phyloP scores from a whole-genome alignment of 2,888 invertebrate genomes.

The Scaptomyza polygonia region DNA sequence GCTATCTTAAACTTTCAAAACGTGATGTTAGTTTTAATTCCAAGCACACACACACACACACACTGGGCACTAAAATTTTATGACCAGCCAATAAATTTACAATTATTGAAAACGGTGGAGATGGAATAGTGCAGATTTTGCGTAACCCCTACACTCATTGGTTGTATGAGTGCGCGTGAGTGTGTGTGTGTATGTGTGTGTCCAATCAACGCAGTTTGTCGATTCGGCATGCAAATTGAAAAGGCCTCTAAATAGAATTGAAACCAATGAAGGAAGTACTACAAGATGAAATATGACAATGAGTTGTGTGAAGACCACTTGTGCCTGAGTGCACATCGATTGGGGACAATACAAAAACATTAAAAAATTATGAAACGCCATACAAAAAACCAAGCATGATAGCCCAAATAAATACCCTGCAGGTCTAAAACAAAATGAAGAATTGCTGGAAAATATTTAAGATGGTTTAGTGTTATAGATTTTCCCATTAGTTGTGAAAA shows the following conservation, averaged over 20 bases:
- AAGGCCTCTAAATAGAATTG: conserved; percentile 79
- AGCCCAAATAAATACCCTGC: conserved; percentile 23
- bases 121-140: conserved; percentile 54
- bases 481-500: no score
- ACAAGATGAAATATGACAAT: conserved; percentile 45
- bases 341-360: conserved; percentile 46
- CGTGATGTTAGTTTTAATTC: conserved; percentile 7
- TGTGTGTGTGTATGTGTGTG: no score
- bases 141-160: neutral
- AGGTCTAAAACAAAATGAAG: neutral
- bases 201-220: conserved; percentile 57
- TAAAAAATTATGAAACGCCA: conserved; percentile 2
- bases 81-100: conserved; percentile 62
- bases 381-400: neutral
- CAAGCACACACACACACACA: conserved; percentile 28
- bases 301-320: conserved; percentile 34
- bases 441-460: neutral
- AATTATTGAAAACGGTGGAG: conserved; percentile 51
- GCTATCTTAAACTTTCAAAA: conserved; percentile 45
- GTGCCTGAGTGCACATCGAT: conserved; percentile 64
- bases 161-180: no score
- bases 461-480: neutral
- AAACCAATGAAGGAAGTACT: conserved; percentile 65
- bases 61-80: conserved; percentile 48
- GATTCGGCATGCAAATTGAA: conserved; percentile 76